Percentiles rank a stretch among this genome's conserved stretches.
phyloP scores from a whole-genome alignment of 2,113 vertebrate species.

The Rafetus swinhoei region DNA sequence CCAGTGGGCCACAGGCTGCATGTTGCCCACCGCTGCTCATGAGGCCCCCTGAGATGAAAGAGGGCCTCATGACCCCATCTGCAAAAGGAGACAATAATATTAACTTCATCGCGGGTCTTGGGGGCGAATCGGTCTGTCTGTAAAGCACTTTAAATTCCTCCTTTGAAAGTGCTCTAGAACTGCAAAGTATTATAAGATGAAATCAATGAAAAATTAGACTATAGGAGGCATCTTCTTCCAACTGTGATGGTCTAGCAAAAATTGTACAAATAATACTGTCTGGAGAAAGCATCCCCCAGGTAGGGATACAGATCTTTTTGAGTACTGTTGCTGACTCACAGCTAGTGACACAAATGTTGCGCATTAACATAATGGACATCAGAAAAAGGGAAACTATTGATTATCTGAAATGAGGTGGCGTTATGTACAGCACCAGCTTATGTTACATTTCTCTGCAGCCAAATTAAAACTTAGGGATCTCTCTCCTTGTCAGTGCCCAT shows the following conservation, averaged over 20 bases:
- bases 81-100: background rate
- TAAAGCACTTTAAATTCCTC: background rate
- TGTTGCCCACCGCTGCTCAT: too few species aligned
- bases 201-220: background rate
- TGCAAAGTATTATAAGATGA: background rate
- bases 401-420: constrained; percentile 21
- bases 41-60: too few species aligned
- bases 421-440: background rate
- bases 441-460: background rate
- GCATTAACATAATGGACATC: background rate
- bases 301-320: background rate
- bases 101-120: background rate
- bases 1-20: too few species aligned
- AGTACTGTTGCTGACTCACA: constrained; percentile 46
- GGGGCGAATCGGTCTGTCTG: background rate
- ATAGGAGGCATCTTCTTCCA: background rate
- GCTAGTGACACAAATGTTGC: constrained; percentile 36
- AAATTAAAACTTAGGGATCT: background rate
- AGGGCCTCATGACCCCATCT: background rate
- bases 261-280: constrained; percentile 14
- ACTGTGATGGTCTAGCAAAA: background rate
- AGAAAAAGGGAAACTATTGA: constrained; percentile 1
- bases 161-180: background rate
- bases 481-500: background rate
- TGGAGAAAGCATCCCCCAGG: constrained; percentile 1